Percentiles rank a stretch among this genome's conserved stretches.
Conservation (phyloP, 2,113 vertebrate species). For the Pao palembangensis region DNA sequence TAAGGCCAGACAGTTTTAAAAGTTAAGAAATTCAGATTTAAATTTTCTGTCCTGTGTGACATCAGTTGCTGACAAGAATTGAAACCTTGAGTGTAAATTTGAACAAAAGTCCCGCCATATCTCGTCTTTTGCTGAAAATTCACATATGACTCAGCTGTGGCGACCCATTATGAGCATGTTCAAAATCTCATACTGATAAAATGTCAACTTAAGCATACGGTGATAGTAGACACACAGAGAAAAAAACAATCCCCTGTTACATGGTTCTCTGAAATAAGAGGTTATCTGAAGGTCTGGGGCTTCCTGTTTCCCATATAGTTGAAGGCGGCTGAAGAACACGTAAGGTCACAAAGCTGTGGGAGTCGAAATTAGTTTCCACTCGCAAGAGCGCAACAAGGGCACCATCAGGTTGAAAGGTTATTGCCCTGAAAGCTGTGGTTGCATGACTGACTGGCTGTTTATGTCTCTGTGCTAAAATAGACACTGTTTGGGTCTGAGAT, state of each 20-base stretch:
- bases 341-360: constrained; percentile 11
- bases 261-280: constrained; percentile 37
- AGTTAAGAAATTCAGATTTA: not conserved
- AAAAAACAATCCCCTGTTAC: not conserved
- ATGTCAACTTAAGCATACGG: constrained; percentile 3
- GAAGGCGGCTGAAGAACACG: constrained; percentile 14
- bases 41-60: too few species aligned
- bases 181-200: not conserved
- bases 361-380: constrained; percentile 59
- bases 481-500: constrained; percentile 55
- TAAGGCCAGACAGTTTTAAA: not conserved
- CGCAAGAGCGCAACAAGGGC: constrained; percentile 28
- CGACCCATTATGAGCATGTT: not conserved
- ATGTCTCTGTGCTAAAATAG: constrained; percentile 48
- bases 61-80: not conserved
- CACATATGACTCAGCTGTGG: too few species aligned
- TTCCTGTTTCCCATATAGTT: constrained; percentile 56
- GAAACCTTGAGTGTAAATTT: not conserved
- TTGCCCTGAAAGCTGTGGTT: constrained; percentile 16
- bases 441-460: constrained; percentile 26
- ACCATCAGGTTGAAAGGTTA: constrained; percentile 37
- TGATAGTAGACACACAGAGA: not conserved
- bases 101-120: too few species aligned
- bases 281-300: constrained; percentile 48
- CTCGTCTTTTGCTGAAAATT: too few species aligned